These are phyloP conservation scores for Scopus umbretta DNA, from an alignment of 2,113 vertebrate genomes.

Conservation along the genomic window DNA sequence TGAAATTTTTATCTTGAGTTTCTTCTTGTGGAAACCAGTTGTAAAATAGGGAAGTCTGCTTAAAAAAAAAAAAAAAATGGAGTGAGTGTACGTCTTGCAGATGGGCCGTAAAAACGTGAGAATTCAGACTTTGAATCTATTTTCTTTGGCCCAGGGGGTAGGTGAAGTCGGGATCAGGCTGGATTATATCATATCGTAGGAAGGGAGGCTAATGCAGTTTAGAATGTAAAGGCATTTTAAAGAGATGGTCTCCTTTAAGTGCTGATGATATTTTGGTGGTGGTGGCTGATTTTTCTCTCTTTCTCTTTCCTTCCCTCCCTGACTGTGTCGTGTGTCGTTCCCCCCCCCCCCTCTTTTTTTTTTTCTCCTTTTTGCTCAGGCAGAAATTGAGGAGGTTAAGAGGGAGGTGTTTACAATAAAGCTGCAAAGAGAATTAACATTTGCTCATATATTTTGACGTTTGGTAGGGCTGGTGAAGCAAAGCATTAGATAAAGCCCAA, in stretches of 20 bases:
- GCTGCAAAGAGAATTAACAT: conserved; percentile 57
- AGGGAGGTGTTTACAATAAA: conserved; percentile 46
- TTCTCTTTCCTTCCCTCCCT: not conserved
- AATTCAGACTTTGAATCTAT: conserved; percentile 3
- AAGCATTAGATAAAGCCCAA: conserved; percentile 75
- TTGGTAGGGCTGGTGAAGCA: conserved; percentile 68
- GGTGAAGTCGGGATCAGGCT: conserved; percentile 32
- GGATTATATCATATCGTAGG: not conserved
- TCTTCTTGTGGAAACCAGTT: not conserved
- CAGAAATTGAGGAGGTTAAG: conserved; percentile 35
- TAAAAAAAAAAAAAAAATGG: not conserved
- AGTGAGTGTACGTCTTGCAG: not conserved
- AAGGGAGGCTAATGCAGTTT: conserved; percentile 24
- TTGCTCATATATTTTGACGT: conserved; percentile 63
- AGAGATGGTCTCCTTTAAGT: conserved; percentile 49
- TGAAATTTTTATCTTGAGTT: conserved; percentile 11
- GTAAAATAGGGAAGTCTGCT: not conserved
- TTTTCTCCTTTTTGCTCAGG: not conserved
- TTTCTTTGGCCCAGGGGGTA: conserved; percentile 8
- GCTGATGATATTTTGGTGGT: conserved; percentile 21
- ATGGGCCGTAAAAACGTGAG: conserved; percentile 2
- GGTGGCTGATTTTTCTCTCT: conserved; percentile 3
- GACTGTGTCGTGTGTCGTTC: not conserved
- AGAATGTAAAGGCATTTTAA: conserved; percentile 36
- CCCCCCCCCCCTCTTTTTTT: too few species aligned